phyloP scores from a whole-genome alignment of 2,113 vertebrate genomes.

The Dinomys branickii region DNA sequence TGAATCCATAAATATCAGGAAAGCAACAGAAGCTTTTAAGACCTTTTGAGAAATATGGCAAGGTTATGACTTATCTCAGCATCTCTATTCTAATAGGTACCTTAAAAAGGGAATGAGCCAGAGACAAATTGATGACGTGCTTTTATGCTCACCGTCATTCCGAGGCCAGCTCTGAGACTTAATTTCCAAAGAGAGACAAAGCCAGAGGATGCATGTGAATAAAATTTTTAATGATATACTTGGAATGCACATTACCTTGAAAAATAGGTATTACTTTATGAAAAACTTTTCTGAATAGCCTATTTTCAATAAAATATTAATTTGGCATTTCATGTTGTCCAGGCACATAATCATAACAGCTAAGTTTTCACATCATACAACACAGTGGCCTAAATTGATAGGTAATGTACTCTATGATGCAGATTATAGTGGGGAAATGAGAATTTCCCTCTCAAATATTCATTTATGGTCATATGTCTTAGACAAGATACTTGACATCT shows the following conservation, averaged over 20 bases:
- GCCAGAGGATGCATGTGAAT: neutral
- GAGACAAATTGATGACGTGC: neutral
- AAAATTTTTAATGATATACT: neutral
- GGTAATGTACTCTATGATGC: neutral
- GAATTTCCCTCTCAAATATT: neutral
- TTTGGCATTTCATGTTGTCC: neutral
- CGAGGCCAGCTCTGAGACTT: neutral
- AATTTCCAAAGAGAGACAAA: neutral
- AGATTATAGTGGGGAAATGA: neutral
- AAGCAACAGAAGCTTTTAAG: neutral
- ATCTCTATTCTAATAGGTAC: neutral
- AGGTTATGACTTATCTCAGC: neutral
- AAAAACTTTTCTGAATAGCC: neutral
- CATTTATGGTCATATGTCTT: neutral
- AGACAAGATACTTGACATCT: neutral
- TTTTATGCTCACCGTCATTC: neutral
- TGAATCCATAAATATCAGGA: neutral
- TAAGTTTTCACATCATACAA: neutral
- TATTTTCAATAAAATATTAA: neutral
- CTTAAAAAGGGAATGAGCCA: neutral
- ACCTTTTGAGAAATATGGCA: neutral
- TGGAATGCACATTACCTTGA: neutral
- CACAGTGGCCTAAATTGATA: neutral
- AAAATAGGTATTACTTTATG: neutral
- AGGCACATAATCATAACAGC: neutral